Percentiles rank a stretch among this genome's conserved stretches.
Evolutionary conservation across 2,888 invertebrate species (phyloP).

Genomic region (Diogma glabrata): DNA sequence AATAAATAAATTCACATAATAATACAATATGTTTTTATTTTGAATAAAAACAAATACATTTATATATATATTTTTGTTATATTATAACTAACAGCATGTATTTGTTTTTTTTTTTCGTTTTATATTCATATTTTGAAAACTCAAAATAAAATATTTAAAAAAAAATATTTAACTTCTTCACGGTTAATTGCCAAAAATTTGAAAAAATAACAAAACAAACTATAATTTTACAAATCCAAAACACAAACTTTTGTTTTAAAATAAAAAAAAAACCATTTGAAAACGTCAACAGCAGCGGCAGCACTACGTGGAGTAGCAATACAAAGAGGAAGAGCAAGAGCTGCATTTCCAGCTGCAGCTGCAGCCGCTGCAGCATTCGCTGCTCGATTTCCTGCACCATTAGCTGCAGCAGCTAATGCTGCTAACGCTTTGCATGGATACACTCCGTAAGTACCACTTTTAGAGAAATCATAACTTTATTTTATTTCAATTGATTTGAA

Average conservation of each 20-base stretch:
- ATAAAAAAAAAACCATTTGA: too few relatives aligned
- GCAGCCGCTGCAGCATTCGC: constrained; percentile 65
- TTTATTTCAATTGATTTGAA: too few relatives aligned
- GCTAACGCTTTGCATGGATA: constrained; percentile 77
- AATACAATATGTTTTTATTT: too few relatives aligned
- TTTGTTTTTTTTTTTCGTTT: constrained; percentile 31
- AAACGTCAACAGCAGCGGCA: constrained; percentile 59
- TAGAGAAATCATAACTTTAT: too few relatives aligned
- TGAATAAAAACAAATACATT: too few relatives aligned
- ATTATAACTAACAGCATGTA: constrained; percentile 22
- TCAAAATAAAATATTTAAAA: neutral
- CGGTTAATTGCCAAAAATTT: too few relatives aligned
- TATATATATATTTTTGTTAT: constrained; percentile 14
- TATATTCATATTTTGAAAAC: constrained; percentile 20
- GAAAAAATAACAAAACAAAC: too few relatives aligned
- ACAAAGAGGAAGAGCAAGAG: constrained; percentile 60
- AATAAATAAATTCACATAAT: too few relatives aligned
- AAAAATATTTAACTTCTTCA: too few relatives aligned
- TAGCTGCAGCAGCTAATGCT: constrained; percentile 52
- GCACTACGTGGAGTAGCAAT: constrained; percentile 75
- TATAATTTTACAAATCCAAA: too few relatives aligned
- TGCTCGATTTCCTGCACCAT: constrained; percentile 47
- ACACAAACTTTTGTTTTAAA: too few relatives aligned
- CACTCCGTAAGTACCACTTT: constrained; percentile 85
- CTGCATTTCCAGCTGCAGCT: constrained; percentile 54